Base-by-base conservation (phyloP, 2,888 invertebrate genomes). In the Hyalella azteca region DNA sequence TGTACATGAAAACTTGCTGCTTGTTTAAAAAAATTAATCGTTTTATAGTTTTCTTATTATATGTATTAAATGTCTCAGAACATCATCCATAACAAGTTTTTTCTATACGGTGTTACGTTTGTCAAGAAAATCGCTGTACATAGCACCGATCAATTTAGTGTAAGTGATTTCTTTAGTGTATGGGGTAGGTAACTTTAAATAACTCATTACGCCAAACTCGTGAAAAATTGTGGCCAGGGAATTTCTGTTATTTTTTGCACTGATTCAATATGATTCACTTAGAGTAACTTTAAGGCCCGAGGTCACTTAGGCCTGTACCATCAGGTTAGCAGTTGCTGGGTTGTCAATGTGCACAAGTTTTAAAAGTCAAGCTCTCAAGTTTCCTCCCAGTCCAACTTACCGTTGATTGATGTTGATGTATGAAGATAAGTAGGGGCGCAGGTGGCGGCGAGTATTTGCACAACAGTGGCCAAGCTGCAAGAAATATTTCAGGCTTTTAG, bases 391-490 rank as follows among this genome's bases (percentile, higher is more conserved):
- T 66, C 39, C 66, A 66, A 66, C 36, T 66, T 66, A n/a, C 36
- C 66, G 66, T 66, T 66, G 66, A 66, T 66, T 66, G 66, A 66
- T 66, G 66, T 29, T 66, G 66, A 66, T 66, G 66, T 66, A 66
- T 66, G 66, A 66, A 66, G 66, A 66, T 66, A 36, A 66, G 66
- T 66, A 36, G 66, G 29, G 36, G 66, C n/a, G 66, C 66, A 29
- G 36, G 66, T 66, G 66, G 66, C 66, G n/a, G 66, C 36, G 36
- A 0, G 36, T 66, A 66, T 66, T 66, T 66, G 36, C 66, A 66
- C 66, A 32, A 66, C 66, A 66, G 36, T 66, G 29, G 66, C 2
- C 19, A 13, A 9, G 15, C 45, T 66, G 36, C 26, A 54, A 29
- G 29, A 54, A 54, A 54, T 26, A 54, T 54, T 26, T 11, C 26